These are phyloP conservation scores for Trachelus iudaicus DNA, from an alignment of 2,888 invertebrate species.

Conservation along the genomic window DNA sequence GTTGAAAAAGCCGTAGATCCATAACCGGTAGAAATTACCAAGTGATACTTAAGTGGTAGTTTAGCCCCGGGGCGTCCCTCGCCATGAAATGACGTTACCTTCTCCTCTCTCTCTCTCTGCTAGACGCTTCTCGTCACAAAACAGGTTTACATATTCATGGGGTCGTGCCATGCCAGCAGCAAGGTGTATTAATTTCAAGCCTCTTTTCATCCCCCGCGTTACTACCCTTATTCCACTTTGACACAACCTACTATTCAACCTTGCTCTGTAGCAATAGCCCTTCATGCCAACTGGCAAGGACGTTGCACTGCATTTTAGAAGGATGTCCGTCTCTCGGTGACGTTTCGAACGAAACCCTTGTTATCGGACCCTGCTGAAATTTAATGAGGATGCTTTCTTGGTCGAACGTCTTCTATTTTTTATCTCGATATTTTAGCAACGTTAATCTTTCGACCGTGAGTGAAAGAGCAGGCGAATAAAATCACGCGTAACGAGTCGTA, in stretches of 20 bases:
- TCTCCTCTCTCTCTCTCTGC: slow-evolving; percentile 30
- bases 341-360: slow-evolving; percentile 24
- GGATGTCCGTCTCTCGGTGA: neutral
- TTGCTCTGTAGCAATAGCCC: neutral
- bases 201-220: slow-evolving; percentile 13
- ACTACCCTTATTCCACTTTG: neutral
- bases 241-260: neutral
- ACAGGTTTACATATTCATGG: slow-evolving; percentile 54
- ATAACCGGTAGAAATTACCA: slow-evolving; percentile 1
- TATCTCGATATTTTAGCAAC: neutral
- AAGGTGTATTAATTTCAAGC: slow-evolving; percentile 43
- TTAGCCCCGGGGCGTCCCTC: slow-evolving; percentile 9
- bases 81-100: slow-evolving; percentile 41
- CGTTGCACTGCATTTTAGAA: neutral
- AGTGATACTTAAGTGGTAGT: slow-evolving; percentile 6
- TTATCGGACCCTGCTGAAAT: slow-evolving; percentile 15
- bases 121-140: slow-evolving; percentile 45
- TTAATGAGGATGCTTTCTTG: neutral
- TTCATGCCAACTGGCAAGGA: neutral
- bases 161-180: slow-evolving; percentile 29
- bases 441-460: neutral
- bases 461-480: slow-evolving; percentile 24
- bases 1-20: neutral
- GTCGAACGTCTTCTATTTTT: neutral
- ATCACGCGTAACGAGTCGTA: slow-evolving; percentile 47